A percentile compares a stretch with the other conserved stretches of the same genome.
phyloP scores from a whole-genome alignment of 2,113 vertebrate species.

The Emydocephalus ijimae region DNA sequence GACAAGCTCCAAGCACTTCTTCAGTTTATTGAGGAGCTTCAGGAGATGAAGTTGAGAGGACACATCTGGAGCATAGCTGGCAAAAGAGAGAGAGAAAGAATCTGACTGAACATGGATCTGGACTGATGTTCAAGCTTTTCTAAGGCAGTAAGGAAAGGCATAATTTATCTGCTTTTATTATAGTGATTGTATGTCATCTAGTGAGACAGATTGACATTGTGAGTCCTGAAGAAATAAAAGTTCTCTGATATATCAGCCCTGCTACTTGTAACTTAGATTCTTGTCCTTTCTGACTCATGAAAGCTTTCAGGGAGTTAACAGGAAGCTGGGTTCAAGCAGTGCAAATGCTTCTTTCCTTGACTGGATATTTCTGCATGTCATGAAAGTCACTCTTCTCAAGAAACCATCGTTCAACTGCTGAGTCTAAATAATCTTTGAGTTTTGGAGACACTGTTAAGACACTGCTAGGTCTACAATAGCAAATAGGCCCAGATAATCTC shows the following conservation, averaged over 20 bases:
- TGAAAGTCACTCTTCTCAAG: neutral
- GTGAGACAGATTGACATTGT: neutral
- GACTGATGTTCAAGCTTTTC: neutral
- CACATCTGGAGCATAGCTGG: neutral
- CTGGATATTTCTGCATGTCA: neutral
- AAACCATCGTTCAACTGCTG: neutral
- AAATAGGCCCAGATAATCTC: neutral
- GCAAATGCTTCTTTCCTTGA: neutral
- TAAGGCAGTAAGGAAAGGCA: neutral
- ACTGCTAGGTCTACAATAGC: neutral
- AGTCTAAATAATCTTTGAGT: neutral
- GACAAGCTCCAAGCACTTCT: neutral
- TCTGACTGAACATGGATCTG: neutral
- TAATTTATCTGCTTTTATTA: neutral
- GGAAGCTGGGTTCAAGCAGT: neutral
- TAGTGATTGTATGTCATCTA: neutral
- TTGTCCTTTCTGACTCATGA: neutral
- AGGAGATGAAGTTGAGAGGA: neutral
- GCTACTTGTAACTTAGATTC: neutral
- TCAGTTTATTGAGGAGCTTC: neutral
- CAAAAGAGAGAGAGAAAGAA: neutral
- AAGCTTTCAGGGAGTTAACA: neutral
- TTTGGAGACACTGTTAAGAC: neutral
- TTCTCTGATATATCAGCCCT: neutral
- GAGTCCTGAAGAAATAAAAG: neutral